Conservation (phyloP, 2,797 vertebrate genomes). For the Anomalospiza imberbis region DNA sequence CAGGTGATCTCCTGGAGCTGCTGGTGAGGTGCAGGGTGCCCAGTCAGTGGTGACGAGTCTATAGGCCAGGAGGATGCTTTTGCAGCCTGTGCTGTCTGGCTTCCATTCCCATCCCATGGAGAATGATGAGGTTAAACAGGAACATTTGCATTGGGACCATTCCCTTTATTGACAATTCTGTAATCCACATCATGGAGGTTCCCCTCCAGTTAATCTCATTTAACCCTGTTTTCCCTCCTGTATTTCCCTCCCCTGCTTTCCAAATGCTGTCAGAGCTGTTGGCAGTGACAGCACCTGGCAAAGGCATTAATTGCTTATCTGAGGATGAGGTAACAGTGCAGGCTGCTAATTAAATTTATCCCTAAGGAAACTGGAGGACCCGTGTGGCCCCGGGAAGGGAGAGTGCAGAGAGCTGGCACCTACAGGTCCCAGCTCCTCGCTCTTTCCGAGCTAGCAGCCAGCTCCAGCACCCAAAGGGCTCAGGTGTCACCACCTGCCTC, state of each 20-base stretch:
- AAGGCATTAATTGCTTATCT: constrained; percentile 71
- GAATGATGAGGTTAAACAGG: neutral
- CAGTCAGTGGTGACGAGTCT: neutral
- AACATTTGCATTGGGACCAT: neutral
- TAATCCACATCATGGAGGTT: neutral
- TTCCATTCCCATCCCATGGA: neutral
- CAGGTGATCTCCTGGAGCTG: neutral
- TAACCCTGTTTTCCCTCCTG: constrained; percentile 22
- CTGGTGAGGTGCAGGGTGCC: neutral
- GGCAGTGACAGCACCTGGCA: constrained; percentile 62
- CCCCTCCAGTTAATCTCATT: constrained; percentile 31
- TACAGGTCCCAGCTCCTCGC: neutral
- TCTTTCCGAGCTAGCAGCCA: neutral
- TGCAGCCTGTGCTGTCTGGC: neutral
- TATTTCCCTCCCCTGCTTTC: neutral
- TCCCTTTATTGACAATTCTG: neutral
- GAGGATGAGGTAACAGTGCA: constrained; percentile 58
- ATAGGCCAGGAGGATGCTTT: neutral
- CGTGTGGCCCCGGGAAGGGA: neutral
- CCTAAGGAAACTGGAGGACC: constrained; percentile 59
- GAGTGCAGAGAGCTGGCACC: neutral
- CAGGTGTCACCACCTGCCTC: neutral
- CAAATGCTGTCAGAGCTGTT: constrained; percentile 41
- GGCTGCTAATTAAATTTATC: constrained; percentile 73
- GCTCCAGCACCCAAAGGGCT: neutral